Evolutionary conservation across 2,888 invertebrate genomes (phyloP).

Genomic region (Plemyria rubiginata): DNA sequence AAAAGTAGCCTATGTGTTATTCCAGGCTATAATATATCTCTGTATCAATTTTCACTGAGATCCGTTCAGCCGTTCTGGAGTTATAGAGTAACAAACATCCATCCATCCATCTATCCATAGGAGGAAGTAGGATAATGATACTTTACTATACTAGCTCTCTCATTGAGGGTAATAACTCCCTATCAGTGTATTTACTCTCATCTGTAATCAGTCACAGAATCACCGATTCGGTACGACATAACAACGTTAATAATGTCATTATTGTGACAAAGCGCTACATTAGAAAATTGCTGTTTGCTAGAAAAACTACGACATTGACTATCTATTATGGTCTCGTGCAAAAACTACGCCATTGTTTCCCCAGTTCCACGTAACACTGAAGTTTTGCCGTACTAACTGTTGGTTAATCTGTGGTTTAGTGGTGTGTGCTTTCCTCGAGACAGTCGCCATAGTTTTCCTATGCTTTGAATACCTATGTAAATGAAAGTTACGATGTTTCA

Average conservation of each 20-base stretch:
- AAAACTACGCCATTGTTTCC: slow-evolving; percentile 25
- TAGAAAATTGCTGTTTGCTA: slow-evolving; percentile 24
- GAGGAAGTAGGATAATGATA: too few relatives aligned
- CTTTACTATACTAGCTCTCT: slow-evolving; percentile 8
- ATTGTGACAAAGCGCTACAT: slow-evolving; percentile 19
- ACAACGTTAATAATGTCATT: slow-evolving; percentile 23
- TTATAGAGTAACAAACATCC: too few relatives aligned
- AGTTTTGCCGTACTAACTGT: not conserved
- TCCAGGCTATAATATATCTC: too few relatives aligned
- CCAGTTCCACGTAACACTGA: slow-evolving; percentile 26
- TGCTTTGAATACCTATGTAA: not conserved
- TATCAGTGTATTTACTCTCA: not conserved
- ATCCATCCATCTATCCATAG: too few relatives aligned
- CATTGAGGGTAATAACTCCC: slow-evolving; percentile 20
- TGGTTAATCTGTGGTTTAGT: slow-evolving; percentile 1
- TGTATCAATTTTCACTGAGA: too few relatives aligned
- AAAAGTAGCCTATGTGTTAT: too few relatives aligned
- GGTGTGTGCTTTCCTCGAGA: slow-evolving; percentile 15
- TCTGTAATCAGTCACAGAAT: slow-evolving; percentile 10
- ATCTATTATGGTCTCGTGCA: slow-evolving; percentile 9
- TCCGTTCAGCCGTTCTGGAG: too few relatives aligned
- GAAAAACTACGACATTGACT: slow-evolving; percentile 20
- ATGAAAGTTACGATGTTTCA: too few relatives aligned
- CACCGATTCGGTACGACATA: slow-evolving; percentile 28
- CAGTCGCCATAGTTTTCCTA: not conserved